Evolutionary conservation across 2,797 vertebrate genomes (phyloP).

Genomic region (Choloepus didactylus): DNA sequence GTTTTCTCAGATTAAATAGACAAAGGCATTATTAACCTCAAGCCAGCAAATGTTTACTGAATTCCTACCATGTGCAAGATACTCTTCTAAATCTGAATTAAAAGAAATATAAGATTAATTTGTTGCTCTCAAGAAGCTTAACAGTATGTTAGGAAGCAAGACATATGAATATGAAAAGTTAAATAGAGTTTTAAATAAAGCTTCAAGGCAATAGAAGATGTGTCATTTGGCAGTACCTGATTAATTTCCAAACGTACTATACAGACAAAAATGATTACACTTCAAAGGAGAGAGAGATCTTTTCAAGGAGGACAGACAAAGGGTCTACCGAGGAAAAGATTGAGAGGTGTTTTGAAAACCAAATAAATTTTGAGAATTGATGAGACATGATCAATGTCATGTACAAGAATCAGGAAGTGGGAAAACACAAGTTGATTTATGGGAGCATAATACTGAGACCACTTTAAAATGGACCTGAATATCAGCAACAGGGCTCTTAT

Average conservation of each 20-base stretch:
- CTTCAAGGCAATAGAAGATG: not conserved
- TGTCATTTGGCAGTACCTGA: not conserved
- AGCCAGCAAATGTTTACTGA: constrained; percentile 20
- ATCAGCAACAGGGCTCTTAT: not conserved
- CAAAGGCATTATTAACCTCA: constrained; percentile 33
- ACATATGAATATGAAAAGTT: not conserved
- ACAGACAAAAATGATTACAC: not conserved
- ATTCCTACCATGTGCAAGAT: not conserved
- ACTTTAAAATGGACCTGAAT: not conserved
- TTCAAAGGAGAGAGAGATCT: not conserved
- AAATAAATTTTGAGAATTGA: constrained; percentile 25
- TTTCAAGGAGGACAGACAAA: not conserved
- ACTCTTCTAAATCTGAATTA: constrained; percentile 25
- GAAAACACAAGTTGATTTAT: constrained; percentile 25
- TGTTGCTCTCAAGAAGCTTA: constrained; percentile 16
- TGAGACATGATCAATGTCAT: not conserved
- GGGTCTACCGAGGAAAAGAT: not conserved
- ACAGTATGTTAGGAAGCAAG: not conserved
- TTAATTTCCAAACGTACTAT: constrained; percentile 3
- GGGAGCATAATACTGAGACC: not conserved
- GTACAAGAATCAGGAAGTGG: not conserved
- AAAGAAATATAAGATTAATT: constrained; percentile 37
- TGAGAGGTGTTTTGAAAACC: constrained; percentile 28
- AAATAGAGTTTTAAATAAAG: constrained; percentile 44
- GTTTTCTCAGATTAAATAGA: constrained; percentile 39